A percentile compares a stretch with the other conserved stretches of the same genome.
Evolutionary conservation across 2,797 vertebrate species (phyloP).

Genomic region (Falco concolor): DNA sequence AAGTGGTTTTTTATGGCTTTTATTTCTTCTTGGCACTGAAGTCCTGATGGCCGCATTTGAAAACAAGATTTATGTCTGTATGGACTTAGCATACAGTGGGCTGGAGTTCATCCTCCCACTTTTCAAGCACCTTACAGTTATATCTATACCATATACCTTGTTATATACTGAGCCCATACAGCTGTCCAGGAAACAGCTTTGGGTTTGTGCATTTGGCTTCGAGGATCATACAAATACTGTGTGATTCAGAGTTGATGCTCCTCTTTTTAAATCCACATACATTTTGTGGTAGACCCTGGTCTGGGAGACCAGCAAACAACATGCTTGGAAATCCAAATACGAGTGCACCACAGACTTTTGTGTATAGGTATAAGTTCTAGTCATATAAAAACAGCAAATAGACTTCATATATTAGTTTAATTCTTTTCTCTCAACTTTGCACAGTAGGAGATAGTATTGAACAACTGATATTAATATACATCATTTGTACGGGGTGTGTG

Average conservation of each 20-base stretch:
- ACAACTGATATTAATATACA: background rate
- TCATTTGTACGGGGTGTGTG: background rate
- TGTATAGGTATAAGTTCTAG: background rate
- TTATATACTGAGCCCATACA: background rate
- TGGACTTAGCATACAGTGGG: background rate
- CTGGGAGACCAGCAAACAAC: background rate
- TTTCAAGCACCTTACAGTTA: background rate
- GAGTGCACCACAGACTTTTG: background rate
- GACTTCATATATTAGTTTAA: background rate
- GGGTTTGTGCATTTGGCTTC: conserved; percentile 3
- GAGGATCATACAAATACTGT: background rate
- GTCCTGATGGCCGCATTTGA: background rate
- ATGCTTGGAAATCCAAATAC: background rate
- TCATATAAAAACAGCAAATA: background rate
- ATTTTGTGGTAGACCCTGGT: conserved; percentile 7
- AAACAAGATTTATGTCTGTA: background rate
- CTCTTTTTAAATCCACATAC: background rate
- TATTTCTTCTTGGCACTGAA: background rate
- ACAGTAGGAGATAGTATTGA: background rate
- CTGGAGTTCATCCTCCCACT: background rate
- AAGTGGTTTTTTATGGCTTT: background rate
- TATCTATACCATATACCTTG: background rate
- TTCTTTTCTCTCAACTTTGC: background rate
- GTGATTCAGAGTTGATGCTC: background rate
- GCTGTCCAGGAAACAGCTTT: background rate